Percentiles rank a stretch among this genome's conserved stretches.
Conservation (phyloP, 2,888 invertebrate genomes). For the Merodon equestris region DNA sequence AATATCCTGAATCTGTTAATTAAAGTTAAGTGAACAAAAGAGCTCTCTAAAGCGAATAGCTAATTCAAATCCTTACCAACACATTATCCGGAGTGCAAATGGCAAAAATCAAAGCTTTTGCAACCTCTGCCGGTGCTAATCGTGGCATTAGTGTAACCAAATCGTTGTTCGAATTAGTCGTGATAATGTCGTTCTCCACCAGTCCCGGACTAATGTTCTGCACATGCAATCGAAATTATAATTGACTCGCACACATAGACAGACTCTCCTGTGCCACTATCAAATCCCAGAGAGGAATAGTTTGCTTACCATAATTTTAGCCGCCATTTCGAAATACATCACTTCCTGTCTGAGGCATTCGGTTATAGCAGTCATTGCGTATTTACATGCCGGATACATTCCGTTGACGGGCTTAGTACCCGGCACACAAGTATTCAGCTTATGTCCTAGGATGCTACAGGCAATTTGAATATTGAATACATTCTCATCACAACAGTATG, state of each 20-base stretch:
- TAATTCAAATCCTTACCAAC: slow-evolving; percentile 64
- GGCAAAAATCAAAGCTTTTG: slow-evolving; percentile 71
- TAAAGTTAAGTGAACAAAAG: slow-evolving; percentile 7
- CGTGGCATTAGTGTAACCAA: slow-evolving; percentile 71
- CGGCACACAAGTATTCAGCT: slow-evolving; percentile 72
- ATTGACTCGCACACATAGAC: slow-evolving; percentile 18
- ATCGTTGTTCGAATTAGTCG: slow-evolving; percentile 70
- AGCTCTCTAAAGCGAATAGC: slow-evolving; percentile 1
- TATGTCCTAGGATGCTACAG: slow-evolving; percentile 72
- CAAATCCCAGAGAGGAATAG: not conserved
- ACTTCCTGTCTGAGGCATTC: slow-evolving; percentile 76
- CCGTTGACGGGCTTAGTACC: slow-evolving; percentile 72
- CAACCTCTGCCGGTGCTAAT: slow-evolving; percentile 71
- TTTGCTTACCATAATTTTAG: slow-evolving; percentile 74
- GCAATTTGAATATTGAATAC: slow-evolving; percentile 50
- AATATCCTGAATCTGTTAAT: slow-evolving; percentile 71
- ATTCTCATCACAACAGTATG: not conserved
- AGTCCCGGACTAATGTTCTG: slow-evolving; percentile 72
- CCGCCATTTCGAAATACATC: slow-evolving; percentile 72
- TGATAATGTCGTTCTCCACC: slow-evolving; percentile 71
- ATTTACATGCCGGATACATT: slow-evolving; percentile 73
- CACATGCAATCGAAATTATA: slow-evolving; percentile 30
- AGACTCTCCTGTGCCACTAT: slow-evolving; percentile 15
- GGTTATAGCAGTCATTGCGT: slow-evolving; percentile 75
- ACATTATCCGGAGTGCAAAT: slow-evolving; percentile 72